These are phyloP conservation scores for Nomada fabriciana DNA, from an alignment of 2,888 invertebrate genomes.

Conservation along the genomic window DNA sequence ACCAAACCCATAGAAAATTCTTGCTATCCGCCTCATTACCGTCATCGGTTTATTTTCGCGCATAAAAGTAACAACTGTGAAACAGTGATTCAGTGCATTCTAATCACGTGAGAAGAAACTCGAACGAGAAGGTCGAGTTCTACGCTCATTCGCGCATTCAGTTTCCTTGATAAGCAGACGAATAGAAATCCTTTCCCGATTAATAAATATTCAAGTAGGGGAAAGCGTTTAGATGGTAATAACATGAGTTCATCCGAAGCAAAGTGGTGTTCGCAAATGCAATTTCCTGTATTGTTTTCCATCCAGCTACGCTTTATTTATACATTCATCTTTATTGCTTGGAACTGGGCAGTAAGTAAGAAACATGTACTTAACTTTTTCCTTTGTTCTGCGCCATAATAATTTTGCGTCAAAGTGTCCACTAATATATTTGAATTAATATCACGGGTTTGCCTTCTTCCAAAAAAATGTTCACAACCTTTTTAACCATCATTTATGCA, in stretches of 20 bases:
- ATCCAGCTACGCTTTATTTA: neutral
- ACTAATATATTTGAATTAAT: too few species aligned
- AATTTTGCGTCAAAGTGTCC: neutral
- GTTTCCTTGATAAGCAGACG: neutral
- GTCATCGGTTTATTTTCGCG: neutral
- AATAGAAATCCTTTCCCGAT: slow-evolving; percentile 12
- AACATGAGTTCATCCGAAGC: neutral
- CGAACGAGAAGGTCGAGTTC: slow-evolving; percentile 53
- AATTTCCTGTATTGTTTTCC: neutral
- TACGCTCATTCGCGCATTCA: slow-evolving; percentile 3
- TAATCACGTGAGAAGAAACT: slow-evolving; percentile 54
- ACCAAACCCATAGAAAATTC: neutral
- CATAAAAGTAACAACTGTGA: neutral
- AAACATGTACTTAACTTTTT: too few species aligned
- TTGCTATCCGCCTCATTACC: neutral
- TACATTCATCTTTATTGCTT: neutral
- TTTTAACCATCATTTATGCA: too few species aligned
- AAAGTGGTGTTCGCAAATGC: neutral
- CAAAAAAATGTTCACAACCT: neutral
- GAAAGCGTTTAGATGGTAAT: slow-evolving; percentile 1
- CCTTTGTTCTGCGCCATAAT: neutral
- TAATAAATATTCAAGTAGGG: slow-evolving; percentile 5
- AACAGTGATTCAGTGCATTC: slow-evolving; percentile 33
- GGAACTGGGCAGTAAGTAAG: neutral
- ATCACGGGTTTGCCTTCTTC: neutral